phyloP scores from a whole-genome alignment of 1,140 invertebrate genomes.

The Lepidostoma basale region DNA sequence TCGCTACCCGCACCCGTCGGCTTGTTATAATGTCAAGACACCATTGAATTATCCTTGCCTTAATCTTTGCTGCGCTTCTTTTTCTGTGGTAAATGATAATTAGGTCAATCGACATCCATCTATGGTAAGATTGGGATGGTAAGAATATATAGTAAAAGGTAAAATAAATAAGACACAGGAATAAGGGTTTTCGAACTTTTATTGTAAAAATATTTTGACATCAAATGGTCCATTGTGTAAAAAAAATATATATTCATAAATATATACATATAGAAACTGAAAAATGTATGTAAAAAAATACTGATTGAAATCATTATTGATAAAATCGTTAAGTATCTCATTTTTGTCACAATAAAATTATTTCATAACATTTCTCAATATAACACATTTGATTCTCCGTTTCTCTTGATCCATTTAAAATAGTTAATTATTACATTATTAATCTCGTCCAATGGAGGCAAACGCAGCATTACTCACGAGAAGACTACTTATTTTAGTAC shows the following conservation, averaged over 20 bases:
- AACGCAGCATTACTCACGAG: slow-evolving; percentile 12
- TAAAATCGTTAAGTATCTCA: slow-evolving; percentile 39
- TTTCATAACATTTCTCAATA: slow-evolving; percentile 22
- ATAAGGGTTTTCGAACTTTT: slow-evolving; percentile 36
- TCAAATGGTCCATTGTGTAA: slow-evolving; percentile 47
- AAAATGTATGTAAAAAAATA: slow-evolving; percentile 46
- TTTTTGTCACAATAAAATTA: slow-evolving; percentile 29
- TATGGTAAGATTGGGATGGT: too few relatives aligned
- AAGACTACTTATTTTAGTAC: slow-evolving; percentile 16
- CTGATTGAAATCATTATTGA: slow-evolving; percentile 44
- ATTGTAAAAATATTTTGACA: slow-evolving; percentile 47
- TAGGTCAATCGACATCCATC: too few relatives aligned
- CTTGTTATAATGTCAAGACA: too few relatives aligned
- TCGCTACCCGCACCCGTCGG: too few relatives aligned
- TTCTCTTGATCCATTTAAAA: slow-evolving; percentile 14
- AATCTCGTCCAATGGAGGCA: slow-evolving; percentile 27
- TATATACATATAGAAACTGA: slow-evolving; percentile 46
- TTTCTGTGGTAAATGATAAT: too few relatives aligned
- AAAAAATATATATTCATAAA: slow-evolving; percentile 47
- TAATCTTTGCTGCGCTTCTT: too few relatives aligned
- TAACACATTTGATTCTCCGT: slow-evolving; percentile 12
- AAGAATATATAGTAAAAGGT: neutral
- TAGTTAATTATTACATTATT: slow-evolving; percentile 27
- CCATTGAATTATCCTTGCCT: too few relatives aligned
- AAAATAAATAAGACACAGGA: slow-evolving; percentile 8